A percentile compares a stretch with the other conserved stretches of the same genome.
Conservation (phyloP, 2,888 invertebrate genomes). For the Philereme vetulata region DNA sequence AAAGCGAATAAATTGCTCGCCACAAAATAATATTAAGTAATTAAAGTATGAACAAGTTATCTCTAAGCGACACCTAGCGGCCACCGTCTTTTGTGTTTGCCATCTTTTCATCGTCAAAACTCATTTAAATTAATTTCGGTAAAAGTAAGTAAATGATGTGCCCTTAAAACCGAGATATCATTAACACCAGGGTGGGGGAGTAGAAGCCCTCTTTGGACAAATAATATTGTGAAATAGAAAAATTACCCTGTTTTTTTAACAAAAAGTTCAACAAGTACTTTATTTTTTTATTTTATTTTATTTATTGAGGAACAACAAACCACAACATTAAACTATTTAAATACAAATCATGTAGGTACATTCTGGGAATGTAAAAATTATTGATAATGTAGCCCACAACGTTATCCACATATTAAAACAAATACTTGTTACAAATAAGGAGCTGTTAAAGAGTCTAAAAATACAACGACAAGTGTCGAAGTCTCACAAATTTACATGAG, state of each 20-base stretch:
- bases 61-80: constrained; percentile 80
- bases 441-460: too few relatives aligned
- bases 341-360: too few relatives aligned
- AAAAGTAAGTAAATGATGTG: constrained; percentile 83
- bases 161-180: constrained; percentile 82
- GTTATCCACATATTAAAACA: too few relatives aligned
- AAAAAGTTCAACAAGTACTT: too few relatives aligned
- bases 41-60: constrained; percentile 80
- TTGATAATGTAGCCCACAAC: too few relatives aligned
- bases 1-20: constrained; percentile 76
- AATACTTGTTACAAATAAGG: too few relatives aligned
- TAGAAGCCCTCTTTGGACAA: constrained; percentile 24
- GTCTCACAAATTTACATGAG: too few relatives aligned
- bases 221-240: constrained; percentile 21
- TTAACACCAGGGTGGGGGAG: constrained; percentile 67
- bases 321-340: too few relatives aligned
- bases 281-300: too few relatives aligned
- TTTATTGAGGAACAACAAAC: too few relatives aligned
- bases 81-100: constrained; percentile 74
- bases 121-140: constrained; percentile 83
- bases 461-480: too few relatives aligned
- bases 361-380: too few relatives aligned
- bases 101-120: constrained; percentile 82
- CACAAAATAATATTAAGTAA: constrained; percentile 73
- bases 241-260: neutral